Evolutionary conservation across 2,113 vertebrate genomes (phyloP), one percentile per base, ranked within the genome.

Genomic region (human (Homo sapiens)): DNA sequence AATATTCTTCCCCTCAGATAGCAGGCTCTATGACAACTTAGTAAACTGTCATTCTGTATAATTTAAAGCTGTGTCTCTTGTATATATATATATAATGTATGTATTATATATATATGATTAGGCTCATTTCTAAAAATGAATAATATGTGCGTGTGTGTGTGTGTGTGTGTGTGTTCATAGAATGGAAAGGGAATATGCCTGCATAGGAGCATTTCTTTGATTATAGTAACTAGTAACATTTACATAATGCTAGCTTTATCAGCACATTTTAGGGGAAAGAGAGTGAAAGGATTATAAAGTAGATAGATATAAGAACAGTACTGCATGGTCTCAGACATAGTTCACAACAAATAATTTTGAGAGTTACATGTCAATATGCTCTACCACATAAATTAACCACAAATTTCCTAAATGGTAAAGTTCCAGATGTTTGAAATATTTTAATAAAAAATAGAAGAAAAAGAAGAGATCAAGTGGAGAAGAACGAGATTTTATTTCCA

Each of bases 1-100:
- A 86, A 16, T 98, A 97, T 66, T 92, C 95, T 95, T 97, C 94
- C 97, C 92, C 73, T 98, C 94, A 95, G 84, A 98, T 94, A 97
- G 96, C 70, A 98, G 94, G 80, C 96, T 96, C 27, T 98, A 92
- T 96, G 86, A 97, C 72, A 95, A 95, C 68, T n/a, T 43, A 76
- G 73, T 72, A 61, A 84, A 95, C 16, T 61, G 6, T 70, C 35
- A 72, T 70, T 84, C 48, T 32, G 5, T 27, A 64, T 5, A 68
- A 73, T 52, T 32, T 92, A 13, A 89, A 88, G 35, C 12, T 81
- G 0, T 70, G 40, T 38, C 43, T 86, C 25, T 70, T 35, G 48
- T 4, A 52, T 88, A 4, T 17, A 0, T 17, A 0, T 89, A 4
- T 25, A 10, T 10, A 13, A 17, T 45, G 45, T 45, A 52, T 55